Base-by-base conservation (phyloP, 2,797 vertebrate genomes). In the Poecilia velifera region DNA sequence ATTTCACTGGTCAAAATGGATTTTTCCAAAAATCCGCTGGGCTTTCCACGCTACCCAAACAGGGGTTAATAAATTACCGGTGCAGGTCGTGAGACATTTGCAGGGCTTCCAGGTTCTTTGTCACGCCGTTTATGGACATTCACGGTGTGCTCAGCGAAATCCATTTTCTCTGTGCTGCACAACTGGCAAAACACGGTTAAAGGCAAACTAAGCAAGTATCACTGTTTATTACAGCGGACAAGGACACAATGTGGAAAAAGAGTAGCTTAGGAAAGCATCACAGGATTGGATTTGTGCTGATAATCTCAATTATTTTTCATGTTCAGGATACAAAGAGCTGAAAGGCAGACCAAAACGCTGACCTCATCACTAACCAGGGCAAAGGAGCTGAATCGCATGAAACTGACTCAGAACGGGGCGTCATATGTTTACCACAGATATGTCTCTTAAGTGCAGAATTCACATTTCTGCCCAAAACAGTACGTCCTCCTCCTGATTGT, bases 221-320 rank as follows among this genome's bases (percentile, higher is more conserved):
- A 49, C 79, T 82, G 81, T 87, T 92, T 88, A 89, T 85, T 87
- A 83, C 76, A 77, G 34, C 81, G 80, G 84, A 91, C 86, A 89
- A 90, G 88, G 88, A 88, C 88, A 89, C 90, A 90, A 83, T 82
- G 84, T 76, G 77, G 55, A 85, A 79, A 77, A 57, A 82, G 77
- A 87, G 82, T 74, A 82, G 85, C 80, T 87, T 79, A 82, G 87
- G 84, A 73, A 90, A 89, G 86, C 84, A 82, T 84, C 84, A 76
- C 82, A 87, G 82, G 72, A 82, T 78, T 77, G 59, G 81, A 76
- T 90, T 90, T 90, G 76, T 90, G 89, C 91, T 91, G 89, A 93
- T 91, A 89, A 90, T 91, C 81, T 83, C 78, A 91, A 91, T 90
- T 85, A 88, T 92, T 84, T 86, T 85, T 79, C 80, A 88, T 87